These are phyloP conservation scores for Lingula anatina DNA, from an alignment of 2,888 invertebrate genomes.

Conservation along the genomic window DNA sequence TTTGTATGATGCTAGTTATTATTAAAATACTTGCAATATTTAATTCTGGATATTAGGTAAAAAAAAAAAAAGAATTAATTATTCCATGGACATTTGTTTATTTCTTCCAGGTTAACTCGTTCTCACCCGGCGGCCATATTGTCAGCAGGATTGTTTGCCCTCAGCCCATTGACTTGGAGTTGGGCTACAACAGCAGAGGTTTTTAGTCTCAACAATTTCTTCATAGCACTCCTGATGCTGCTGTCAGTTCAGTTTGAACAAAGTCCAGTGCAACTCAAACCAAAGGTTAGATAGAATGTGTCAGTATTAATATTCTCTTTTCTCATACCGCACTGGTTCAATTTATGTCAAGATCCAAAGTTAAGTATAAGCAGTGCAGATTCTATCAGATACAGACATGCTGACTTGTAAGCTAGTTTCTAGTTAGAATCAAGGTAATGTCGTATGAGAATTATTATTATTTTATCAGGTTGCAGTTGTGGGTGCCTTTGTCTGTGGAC, in stretches of 20 bases:
- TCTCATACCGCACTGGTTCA: too few relatives aligned
- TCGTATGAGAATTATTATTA: neutral
- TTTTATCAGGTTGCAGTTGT: slow-evolving; percentile 21
- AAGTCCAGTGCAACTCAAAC: slow-evolving; percentile 3
- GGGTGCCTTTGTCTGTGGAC: slow-evolving; percentile 38
- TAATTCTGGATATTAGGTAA: too few relatives aligned
- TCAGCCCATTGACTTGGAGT: slow-evolving; percentile 38
- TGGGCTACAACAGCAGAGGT: slow-evolving; percentile 47
- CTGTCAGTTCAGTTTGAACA: slow-evolving; percentile 24
- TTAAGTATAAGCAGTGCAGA: slow-evolving; percentile 5
- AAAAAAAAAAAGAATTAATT: too few relatives aligned
- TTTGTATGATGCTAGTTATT: neutral
- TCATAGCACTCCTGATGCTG: slow-evolving; percentile 28
- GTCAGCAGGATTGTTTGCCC: slow-evolving; percentile 29
- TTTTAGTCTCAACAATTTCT: slow-evolving; percentile 45
- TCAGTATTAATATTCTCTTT: neutral
- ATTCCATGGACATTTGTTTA: neutral
- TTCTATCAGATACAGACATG: too few relatives aligned
- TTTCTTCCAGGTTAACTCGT: slow-evolving; percentile 21
- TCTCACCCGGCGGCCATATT: slow-evolving; percentile 23
- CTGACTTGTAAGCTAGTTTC: neutral
- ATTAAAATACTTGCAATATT: neutral
- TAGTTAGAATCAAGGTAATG: neutral
- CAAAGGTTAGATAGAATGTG: slow-evolving; percentile 8
- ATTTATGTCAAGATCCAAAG: neutral